These are phyloP conservation scores for Chiloscyllium plagiosum DNA, from an alignment of 2,113 vertebrate species.

Conservation along the genomic window DNA sequence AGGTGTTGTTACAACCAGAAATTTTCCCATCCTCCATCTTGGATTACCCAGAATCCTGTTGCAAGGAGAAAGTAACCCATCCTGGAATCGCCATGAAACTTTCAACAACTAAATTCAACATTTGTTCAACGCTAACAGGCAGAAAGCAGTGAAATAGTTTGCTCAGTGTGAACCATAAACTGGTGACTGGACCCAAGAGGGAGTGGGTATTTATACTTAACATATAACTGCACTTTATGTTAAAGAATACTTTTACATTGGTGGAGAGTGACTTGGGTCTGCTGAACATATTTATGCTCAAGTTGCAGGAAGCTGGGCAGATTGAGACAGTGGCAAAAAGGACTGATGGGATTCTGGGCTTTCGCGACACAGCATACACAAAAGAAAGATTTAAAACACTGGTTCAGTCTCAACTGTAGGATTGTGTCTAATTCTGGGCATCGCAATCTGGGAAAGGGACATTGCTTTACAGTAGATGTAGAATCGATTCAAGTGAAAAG, in stretches of 20 bases:
- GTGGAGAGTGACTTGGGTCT: not conserved
- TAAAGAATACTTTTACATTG: not conserved
- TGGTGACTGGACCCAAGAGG: not conserved
- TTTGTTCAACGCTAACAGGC: not conserved
- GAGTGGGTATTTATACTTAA: not conserved
- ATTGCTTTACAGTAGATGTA: too few relatives aligned
- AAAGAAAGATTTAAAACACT: not conserved
- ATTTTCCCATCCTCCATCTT: too few relatives aligned
- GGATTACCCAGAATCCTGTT: too few relatives aligned
- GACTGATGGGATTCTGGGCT: not conserved
- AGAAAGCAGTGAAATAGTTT: too few relatives aligned
- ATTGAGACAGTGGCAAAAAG: not conserved
- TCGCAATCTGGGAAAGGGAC: not conserved
- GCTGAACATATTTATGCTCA: too few relatives aligned
- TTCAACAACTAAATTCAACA: not conserved
- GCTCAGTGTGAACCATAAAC: not conserved
- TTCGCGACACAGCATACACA: too few relatives aligned
- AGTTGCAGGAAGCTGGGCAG: not conserved
- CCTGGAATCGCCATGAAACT: not conserved
- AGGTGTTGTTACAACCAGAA: too few relatives aligned
- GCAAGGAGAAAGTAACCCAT: not conserved
- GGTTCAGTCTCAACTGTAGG: not conserved
- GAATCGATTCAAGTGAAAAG: not conserved
- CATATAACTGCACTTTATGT: not conserved
- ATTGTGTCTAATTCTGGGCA: not conserved